Percentiles rank a stretch among this genome's conserved stretches.
These are phyloP conservation scores for Lepidurus couesii DNA, from an alignment of 1,140 invertebrate genomes.

Conservation along the genomic window DNA sequence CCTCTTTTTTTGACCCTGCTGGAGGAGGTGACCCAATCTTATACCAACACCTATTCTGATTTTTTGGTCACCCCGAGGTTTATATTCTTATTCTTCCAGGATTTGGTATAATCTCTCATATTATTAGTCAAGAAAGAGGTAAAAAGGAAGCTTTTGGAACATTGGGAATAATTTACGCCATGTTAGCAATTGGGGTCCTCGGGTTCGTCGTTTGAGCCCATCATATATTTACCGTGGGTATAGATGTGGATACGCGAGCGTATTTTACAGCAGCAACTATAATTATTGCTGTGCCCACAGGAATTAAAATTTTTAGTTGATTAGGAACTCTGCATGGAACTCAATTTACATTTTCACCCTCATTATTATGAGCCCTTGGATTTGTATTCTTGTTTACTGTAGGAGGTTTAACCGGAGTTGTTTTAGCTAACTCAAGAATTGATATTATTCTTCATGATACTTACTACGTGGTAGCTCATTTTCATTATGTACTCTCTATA, in stretches of 20 bases:
- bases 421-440: constrained; percentile 63
- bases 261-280: constrained; percentile 68
- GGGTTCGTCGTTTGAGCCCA: constrained; percentile 64
- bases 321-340: constrained; percentile 52
- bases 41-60: constrained; percentile 73
- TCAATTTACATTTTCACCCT: constrained; percentile 50
- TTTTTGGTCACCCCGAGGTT: constrained; percentile 68
- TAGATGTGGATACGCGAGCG: constrained; percentile 63
- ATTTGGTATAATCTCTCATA: constrained; percentile 42
- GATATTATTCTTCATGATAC: constrained; percentile 67
- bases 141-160: constrained; percentile 44
- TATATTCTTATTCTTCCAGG: constrained; percentile 51
- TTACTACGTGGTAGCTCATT: constrained; percentile 69
- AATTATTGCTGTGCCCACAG: constrained; percentile 62
- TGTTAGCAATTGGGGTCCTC: constrained; percentile 47
- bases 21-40: background rate
- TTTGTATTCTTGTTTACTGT: constrained; percentile 65
- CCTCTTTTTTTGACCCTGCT: constrained; percentile 45
- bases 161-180: constrained; percentile 46
- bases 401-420: constrained; percentile 57
- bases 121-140: constrained; percentile 39
- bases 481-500: constrained; percentile 63
- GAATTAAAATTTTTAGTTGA: constrained; percentile 64
- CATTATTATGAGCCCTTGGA: constrained; percentile 58
- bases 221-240: constrained; percentile 66